These are phyloP conservation scores for Drosophila yooni DNA, from an alignment of 2,888 invertebrate species.

Conservation along the genomic window DNA sequence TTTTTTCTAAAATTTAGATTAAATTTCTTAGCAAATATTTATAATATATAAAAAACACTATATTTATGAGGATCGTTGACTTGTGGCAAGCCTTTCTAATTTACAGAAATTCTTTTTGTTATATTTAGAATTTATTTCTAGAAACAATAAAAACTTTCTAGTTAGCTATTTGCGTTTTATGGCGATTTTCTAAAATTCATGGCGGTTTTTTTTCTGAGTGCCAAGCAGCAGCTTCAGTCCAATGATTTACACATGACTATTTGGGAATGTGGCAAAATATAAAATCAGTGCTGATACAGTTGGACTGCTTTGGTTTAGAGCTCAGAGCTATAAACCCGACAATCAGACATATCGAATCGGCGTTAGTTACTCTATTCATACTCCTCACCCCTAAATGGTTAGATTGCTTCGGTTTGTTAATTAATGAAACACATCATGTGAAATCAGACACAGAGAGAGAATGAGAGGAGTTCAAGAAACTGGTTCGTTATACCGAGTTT, in stretches of 20 bases:
- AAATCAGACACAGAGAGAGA: neutral
- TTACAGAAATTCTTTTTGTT: neutral
- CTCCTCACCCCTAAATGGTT: neutral
- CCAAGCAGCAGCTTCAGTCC: slow-evolving; percentile 28
- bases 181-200: neutral
- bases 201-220: neutral
- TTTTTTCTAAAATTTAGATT: neutral
- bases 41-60: neutral
- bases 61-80: neutral
- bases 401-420: slow-evolving; percentile 49
- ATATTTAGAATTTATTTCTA: neutral
- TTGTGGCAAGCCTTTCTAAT: too few species aligned
- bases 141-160: neutral
- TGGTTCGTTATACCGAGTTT: slow-evolving; percentile 47
- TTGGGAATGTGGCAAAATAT: slow-evolving; percentile 15
- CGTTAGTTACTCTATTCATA: slow-evolving; percentile 43
- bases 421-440: slow-evolving; percentile 54
- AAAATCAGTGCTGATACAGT: slow-evolving; percentile 1
- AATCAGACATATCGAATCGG: slow-evolving; percentile 59
- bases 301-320: neutral
- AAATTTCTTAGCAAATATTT: neutral
- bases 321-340: slow-evolving; percentile 16
- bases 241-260: slow-evolving; percentile 58
- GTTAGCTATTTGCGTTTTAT: neutral
- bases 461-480: slow-evolving; percentile 26